Percentiles rank a stretch among this genome's conserved stretches.
phyloP scores from a whole-genome alignment of 2,113 vertebrate genomes.

The Pterophyllum scalare region DNA sequence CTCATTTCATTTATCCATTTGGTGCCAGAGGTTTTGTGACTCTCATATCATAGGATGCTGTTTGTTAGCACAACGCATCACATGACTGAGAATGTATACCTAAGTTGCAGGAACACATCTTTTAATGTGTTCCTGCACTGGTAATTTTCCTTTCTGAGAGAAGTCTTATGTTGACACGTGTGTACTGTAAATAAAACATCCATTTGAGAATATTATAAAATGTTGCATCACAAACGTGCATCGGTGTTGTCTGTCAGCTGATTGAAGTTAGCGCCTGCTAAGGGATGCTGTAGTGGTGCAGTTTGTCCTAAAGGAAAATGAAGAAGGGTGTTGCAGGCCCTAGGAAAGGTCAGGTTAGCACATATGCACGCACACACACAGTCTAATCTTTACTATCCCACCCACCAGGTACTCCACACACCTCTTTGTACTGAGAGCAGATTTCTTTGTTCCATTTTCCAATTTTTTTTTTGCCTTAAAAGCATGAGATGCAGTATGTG shows the following conservation, averaged over 20 bases:
- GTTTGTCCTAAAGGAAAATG: conserved; percentile 36
- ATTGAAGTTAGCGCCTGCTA: conserved; percentile 26
- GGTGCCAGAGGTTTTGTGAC: conserved; percentile 25
- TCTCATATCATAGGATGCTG: background rate
- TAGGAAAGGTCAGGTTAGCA: conserved; percentile 28
- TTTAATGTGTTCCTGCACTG: background rate
- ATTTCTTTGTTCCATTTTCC: too few species aligned
- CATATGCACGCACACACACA: conserved; percentile 23
- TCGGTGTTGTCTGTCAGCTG: conserved; percentile 24
- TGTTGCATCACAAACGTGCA: conserved; percentile 66
- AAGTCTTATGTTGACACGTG: background rate
- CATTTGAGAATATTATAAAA: conserved; percentile 58
- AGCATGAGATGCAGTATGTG: background rate
- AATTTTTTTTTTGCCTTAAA: conserved; percentile 11
- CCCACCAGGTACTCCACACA: too few species aligned
- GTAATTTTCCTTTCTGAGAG: background rate
- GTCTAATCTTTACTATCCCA: too few species aligned
- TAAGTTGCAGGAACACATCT: background rate
- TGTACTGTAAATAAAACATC: conserved; percentile 57
- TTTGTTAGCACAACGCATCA: background rate
- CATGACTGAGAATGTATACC: background rate
- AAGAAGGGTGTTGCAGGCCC: conserved; percentile 40
- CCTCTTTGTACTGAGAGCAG: too few species aligned
- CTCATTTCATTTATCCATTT: conserved; percentile 49
- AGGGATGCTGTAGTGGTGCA: conserved; percentile 26